Base-by-base conservation (phyloP, 2,113 vertebrate species). In the Turdus rufiventris region DNA sequence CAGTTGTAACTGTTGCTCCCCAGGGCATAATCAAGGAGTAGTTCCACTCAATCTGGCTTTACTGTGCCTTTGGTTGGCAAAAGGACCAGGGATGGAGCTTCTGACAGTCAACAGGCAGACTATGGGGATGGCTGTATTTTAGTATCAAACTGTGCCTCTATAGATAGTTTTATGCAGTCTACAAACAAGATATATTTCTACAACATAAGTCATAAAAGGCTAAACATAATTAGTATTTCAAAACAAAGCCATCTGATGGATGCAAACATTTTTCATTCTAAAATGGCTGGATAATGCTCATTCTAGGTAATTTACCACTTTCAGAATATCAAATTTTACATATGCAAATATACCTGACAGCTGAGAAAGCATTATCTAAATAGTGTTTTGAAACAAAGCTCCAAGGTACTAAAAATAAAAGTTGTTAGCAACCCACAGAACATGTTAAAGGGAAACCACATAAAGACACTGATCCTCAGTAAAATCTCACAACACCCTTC, bases 51-150 rank as follows among this genome's bases (percentile, higher is more conserved):
- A 31, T 12, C 29, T 79, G 82, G 34, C 19, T 33, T 77, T 60
- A 40, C 45, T 0, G 0, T 14, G 48, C 36, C 54, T 57, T 40
- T 7, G 2, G 29, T 17, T 12, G n/a, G 68, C 28, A 57, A 34
- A 19, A 1, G 33, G 54, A 63, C 20, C 36, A 42, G 51, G 38
- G 51, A 54, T 42, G 42, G 34, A 82, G 54, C 25, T 75, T 51
- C 47, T 29, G 10, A 19, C 43, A 24, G 48, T 20, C 43, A 47
- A 5, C 5, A 1, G 0, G 5, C 25, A 33, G 28, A 74, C 21
- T 4, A 0, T 0, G 0, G 20, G 1, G 21, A 21, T 1, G 1
- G 17, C 2, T 53, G 3, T 4, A 24, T 26, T 19, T 16, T 42
- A 42, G 15, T 5, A 65, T 2, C 23, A 4, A 51, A 17, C 38